A percentile compares a stretch with the other conserved stretches of the same genome.
Conservation (phyloP, 2,113 vertebrate genomes). For the Meriones unguiculatus region DNA sequence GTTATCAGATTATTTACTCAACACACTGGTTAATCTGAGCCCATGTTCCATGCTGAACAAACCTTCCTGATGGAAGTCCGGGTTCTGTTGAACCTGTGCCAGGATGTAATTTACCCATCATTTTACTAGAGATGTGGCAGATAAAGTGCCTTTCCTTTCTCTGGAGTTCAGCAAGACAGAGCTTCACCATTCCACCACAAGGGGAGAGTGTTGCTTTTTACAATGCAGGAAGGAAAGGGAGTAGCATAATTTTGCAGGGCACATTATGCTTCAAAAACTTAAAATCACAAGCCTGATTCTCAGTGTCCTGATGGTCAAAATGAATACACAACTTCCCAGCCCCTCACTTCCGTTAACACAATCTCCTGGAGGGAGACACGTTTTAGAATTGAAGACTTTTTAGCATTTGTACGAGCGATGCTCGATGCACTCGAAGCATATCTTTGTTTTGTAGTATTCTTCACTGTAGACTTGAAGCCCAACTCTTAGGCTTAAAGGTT, state of each 20-base stretch:
- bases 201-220: slow-evolving; percentile 22
- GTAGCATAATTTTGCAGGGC: background rate
- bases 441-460: slow-evolving; percentile 22
- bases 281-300: slow-evolving; percentile 2
- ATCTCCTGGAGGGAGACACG: background rate
- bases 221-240: slow-evolving; percentile 34
- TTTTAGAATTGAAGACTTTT: slow-evolving; percentile 50
- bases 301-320: slow-evolving; percentile 30
- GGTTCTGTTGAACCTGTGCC: background rate
- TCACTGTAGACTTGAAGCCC: slow-evolving; percentile 15
- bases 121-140: background rate
- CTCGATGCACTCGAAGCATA: background rate
- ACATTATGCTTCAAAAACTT: background rate
- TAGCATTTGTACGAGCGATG: background rate
- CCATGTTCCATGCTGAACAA: background rate
- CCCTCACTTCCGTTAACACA: background rate
- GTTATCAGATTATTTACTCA: slow-evolving; percentile 24
- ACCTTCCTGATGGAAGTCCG: background rate
- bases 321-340: background rate
- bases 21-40: background rate
- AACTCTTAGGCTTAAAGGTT: background rate
- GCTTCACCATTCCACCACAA: background rate
- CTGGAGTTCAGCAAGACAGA: background rate
- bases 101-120: background rate
- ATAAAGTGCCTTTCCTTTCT: background rate